Evolutionary conservation across 2,113 vertebrate species (phyloP), one percentile per base, ranked within the genome.

Genomic region (Triplophysa dalaica): DNA sequence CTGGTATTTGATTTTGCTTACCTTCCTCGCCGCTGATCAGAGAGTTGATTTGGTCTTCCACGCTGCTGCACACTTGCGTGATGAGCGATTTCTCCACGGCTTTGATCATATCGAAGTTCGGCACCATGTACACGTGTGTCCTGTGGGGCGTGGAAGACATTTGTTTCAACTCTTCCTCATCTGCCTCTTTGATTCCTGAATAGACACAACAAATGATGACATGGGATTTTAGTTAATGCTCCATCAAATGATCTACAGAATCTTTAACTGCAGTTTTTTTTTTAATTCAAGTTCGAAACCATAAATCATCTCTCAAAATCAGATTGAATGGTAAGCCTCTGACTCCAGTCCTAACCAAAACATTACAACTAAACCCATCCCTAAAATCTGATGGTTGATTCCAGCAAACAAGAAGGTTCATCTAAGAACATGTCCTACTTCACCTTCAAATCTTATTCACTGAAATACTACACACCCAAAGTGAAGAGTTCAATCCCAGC

Each of bases 401-500:
- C 50, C 16, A 52, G 13, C 50, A 17, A 24, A 52, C 50, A 52
- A 16, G 50, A 52, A 52, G 17, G 50, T 52, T 52, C 14, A 52
- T 52, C 12, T 52, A 52, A 6, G 14, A 52, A 19, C 13, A 52
- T 5, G 14, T 52, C 50, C 50, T 17, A 52, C 50, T 52, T 52
- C 13, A 14, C 33, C 33, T 6, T 52, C 14, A 17, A 52, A 52
- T 52, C 50, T 0, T 14, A 4, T 52, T 52, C 16, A 52, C 16
- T 26, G 22, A 21, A 67, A 29, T 56, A 78, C 33, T 21, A 90
- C 93, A 0, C 91, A 99, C 98, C 97, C 77, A 98, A 91, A 45
- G 95, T 95, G 87, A 99, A 99, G 80, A 98, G 92, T 93, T 99
- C 97, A 86, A 98, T 95, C 75, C 97, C 97, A n/a, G 85, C 84